Evolutionary conservation across 2,797 vertebrate species (phyloP).

Genomic region (Luscinia luscinia): DNA sequence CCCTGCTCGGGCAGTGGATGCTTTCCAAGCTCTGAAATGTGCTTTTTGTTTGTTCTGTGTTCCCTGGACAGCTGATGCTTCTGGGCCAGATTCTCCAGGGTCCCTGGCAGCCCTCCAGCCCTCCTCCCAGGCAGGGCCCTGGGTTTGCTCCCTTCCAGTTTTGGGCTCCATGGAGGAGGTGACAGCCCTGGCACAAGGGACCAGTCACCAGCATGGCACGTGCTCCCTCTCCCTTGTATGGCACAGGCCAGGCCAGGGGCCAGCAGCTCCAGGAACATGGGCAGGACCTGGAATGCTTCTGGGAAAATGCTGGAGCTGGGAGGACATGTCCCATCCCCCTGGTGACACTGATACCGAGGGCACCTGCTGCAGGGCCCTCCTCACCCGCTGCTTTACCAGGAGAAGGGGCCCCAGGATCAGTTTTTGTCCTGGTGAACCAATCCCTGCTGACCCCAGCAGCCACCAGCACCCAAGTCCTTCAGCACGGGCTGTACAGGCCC

Average conservation of each 20-base stretch:
- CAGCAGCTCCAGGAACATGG: not conserved
- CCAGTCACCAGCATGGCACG: not conserved
- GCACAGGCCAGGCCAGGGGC: not conserved
- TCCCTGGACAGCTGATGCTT: not conserved
- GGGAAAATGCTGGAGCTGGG: not conserved
- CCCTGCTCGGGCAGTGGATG: accelerated
- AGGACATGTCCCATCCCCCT: not conserved
- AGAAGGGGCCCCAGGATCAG: not conserved
- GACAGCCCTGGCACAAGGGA: not conserved
- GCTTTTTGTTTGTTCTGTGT: not conserved
- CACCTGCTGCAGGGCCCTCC: not conserved
- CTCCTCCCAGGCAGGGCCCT: accelerated
- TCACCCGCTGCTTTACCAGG: not conserved
- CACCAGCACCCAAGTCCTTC: accelerated
- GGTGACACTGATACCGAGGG: not conserved
- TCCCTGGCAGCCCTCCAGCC: not conserved
- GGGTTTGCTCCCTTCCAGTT: not conserved
- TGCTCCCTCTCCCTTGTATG: not conserved
- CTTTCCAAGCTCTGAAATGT: not conserved
- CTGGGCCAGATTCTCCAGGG: not conserved
- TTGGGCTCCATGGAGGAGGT: not conserved
- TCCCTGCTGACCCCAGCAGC: not conserved
- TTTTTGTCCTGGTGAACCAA: not conserved
- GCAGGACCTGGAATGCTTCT: not conserved
- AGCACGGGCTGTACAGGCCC: accelerated